These are phyloP conservation scores for Hemichromis elongatus DNA, from an alignment of 2,113 vertebrate genomes.

Conservation along the genomic window DNA sequence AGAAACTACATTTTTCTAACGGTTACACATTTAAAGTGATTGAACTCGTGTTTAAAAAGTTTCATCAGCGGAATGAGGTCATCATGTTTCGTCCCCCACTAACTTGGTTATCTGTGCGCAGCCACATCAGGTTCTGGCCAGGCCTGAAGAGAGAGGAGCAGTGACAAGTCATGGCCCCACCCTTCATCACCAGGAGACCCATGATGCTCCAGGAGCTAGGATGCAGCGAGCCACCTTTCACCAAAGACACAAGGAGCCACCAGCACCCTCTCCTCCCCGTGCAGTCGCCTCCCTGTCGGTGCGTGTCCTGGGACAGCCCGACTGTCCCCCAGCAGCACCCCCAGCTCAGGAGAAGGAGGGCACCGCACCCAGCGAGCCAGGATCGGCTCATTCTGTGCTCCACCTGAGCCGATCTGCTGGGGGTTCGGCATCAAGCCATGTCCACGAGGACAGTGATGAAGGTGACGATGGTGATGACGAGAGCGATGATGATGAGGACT, in stretches of 20 bases:
- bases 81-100: not conserved
- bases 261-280: constrained; percentile 69
- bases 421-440: constrained; percentile 1
- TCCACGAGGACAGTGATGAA: constrained; percentile 61
- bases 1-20: not conserved
- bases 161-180: constrained; percentile 12
- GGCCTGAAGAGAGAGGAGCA: constrained; percentile 35
- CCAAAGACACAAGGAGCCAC: constrained; percentile 59
- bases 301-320: constrained; percentile 71
- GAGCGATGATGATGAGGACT: constrained; percentile 70
- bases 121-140: constrained; percentile 36
- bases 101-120: not conserved
- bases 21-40: not conserved
- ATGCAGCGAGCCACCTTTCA: constrained; percentile 53
- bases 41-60: not conserved
- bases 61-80: not conserved
- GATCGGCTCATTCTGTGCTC: constrained; percentile 55
- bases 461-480: constrained; percentile 63
- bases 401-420: constrained; percentile 67
- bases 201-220: constrained; percentile 64
- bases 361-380: constrained; percentile 48
- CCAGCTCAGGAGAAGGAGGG: constrained; percentile 68
- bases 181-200: constrained; percentile 28
- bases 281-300: constrained; percentile 77
- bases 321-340: constrained; percentile 53